Percentiles rank a stretch among this genome's conserved stretches.
Evolutionary conservation across 2,797 vertebrate genomes (phyloP).

Genomic region (Betta splendens): DNA sequence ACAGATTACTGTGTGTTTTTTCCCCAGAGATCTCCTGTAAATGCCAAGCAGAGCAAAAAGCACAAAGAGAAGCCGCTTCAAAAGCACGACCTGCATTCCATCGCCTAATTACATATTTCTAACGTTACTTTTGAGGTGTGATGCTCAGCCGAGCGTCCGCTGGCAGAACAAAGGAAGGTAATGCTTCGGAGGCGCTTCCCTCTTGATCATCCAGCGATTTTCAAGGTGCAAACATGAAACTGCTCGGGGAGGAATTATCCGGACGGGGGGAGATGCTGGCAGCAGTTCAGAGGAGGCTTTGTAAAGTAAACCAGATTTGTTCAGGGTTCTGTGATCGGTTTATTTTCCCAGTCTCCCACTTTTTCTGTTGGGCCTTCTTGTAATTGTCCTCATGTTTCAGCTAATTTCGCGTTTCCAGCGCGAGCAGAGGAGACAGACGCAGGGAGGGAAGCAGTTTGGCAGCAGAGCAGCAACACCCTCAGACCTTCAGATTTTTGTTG

Average conservation of each 20-base stretch:
- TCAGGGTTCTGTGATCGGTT: slow-evolving; percentile 75
- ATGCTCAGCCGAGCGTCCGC: slow-evolving; percentile 65
- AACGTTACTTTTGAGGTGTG: slow-evolving; percentile 79
- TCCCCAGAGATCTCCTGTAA: slow-evolving; percentile 69
- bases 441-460: slow-evolving; percentile 57
- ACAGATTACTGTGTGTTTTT: slow-evolving; percentile 50
- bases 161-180: slow-evolving; percentile 72
- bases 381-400: slow-evolving; percentile 81
- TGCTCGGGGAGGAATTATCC: slow-evolving; percentile 72
- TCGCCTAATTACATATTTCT: slow-evolving; percentile 70
- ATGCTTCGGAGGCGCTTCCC: slow-evolving; percentile 43
- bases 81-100: slow-evolving; percentile 74
- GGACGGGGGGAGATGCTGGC: slow-evolving; percentile 68
- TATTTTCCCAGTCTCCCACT: slow-evolving; percentile 75
- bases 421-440: slow-evolving; percentile 49
- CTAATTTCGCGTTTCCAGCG: slow-evolving; percentile 79
- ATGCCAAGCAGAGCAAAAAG: slow-evolving; percentile 28
- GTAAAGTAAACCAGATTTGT: slow-evolving; percentile 82
- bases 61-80: slow-evolving; percentile 61
- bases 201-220: slow-evolving; percentile 72
- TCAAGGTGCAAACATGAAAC: slow-evolving; percentile 79
- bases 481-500: slow-evolving; percentile 55
- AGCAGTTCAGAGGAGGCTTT: slow-evolving; percentile 78
- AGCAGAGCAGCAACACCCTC: slow-evolving; percentile 51
- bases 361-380: slow-evolving; percentile 70